Evolutionary conservation across 2,113 vertebrate species (phyloP).

Genomic region (Mesoclemmys tuberculata): DNA sequence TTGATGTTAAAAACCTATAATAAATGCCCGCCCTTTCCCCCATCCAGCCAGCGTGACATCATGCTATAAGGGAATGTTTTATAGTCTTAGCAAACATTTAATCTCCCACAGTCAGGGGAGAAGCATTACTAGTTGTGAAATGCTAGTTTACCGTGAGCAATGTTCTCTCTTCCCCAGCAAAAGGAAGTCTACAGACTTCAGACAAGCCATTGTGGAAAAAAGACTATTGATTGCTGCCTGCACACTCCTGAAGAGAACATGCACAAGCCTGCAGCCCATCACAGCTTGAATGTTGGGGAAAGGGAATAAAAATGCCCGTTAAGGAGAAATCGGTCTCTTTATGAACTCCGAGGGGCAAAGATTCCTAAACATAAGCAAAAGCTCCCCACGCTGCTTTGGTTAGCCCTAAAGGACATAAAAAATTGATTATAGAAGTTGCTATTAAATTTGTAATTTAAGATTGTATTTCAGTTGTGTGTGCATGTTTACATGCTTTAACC

Average conservation of each 20-base stretch:
- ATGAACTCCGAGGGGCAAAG: not conserved
- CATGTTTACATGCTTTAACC: not conserved
- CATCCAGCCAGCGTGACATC: no score
- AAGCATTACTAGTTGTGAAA: not conserved
- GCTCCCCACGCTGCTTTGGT: not conserved
- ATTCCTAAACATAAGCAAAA: not conserved
- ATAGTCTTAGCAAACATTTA: no score
- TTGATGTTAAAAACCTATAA: no score
- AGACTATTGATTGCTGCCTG: not conserved
- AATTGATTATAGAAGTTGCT: not conserved
- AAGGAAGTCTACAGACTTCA: not conserved
- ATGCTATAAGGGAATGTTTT: not conserved
- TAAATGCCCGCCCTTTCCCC: no score
- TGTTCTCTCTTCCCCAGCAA: not conserved
- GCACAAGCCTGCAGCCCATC: not conserved
- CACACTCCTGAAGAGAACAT: not conserved
- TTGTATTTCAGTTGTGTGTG: not conserved
- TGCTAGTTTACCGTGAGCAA: not conserved
- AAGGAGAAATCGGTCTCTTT: not conserved
- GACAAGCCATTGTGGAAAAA: not conserved
- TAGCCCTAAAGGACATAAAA: not conserved
- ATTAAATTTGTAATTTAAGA: not conserved
- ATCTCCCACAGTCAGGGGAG: not conserved
- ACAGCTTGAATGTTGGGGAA: not conserved
- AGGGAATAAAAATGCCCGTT: not conserved